Percentiles rank a stretch among this genome's conserved stretches.
phyloP scores from a whole-genome alignment of 1,140 invertebrate genomes.

The Drosophila sp. region DNA sequence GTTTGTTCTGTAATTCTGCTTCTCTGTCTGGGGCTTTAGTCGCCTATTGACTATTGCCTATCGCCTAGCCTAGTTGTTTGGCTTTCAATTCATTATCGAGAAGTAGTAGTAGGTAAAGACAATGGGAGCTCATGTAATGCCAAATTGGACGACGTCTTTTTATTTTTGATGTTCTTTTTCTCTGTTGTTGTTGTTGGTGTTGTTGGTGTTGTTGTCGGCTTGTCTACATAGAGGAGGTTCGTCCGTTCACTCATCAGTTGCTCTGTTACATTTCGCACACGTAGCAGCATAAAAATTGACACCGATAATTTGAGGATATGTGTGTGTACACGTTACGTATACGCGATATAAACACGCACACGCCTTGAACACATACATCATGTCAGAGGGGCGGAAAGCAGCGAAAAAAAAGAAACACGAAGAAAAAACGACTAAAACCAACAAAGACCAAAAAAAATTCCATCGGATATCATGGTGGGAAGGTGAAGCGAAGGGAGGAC shows the following conservation, averaged over 20 bases:
- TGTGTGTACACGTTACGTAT: constrained; percentile 58
- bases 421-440: constrained; percentile 4
- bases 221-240: background rate
- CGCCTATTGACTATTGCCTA: constrained; percentile 13
- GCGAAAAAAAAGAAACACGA: constrained; percentile 18
- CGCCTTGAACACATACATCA: constrained; percentile 75
- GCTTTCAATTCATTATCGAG: constrained; percentile 75
- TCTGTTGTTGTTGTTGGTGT: constrained; percentile 26
- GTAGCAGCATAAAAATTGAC: constrained; percentile 81
- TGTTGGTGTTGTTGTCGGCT: constrained; percentile 32
- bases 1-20: constrained; percentile 2
- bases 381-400: constrained; percentile 33
- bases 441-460: constrained; percentile 11
- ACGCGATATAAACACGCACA: constrained; percentile 77
- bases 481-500: constrained; percentile 18
- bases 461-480: background rate
- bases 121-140: constrained; percentile 67
- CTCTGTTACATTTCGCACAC: constrained; percentile 77
- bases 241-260: constrained; percentile 69
- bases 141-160: constrained; percentile 77
- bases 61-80: constrained; percentile 17
- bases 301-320: constrained; percentile 66
- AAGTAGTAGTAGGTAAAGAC: constrained; percentile 40
- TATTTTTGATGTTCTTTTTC: constrained; percentile 27
- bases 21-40: constrained; percentile 16